Conservation (phyloP, 2,888 invertebrate species). For the Eumacrocentrus americanus region DNA sequence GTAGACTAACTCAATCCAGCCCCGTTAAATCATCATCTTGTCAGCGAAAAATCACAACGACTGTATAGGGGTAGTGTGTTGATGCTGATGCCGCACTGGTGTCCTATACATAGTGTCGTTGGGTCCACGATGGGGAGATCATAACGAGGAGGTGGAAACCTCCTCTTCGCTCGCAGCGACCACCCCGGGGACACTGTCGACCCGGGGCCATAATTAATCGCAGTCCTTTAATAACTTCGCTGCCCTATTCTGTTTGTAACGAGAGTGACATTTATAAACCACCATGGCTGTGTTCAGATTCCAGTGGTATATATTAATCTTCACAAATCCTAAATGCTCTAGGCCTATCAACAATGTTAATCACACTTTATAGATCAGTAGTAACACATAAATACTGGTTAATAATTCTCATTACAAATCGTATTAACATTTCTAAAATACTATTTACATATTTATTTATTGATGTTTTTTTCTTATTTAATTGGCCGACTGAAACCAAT, state of each 20-base stretch:
- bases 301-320: constrained; percentile 58
- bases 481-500: background rate
- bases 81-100: background rate
- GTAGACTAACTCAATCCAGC: constrained; percentile 43
- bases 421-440: too few species aligned
- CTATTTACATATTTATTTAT: too few species aligned
- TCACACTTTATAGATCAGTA: too few species aligned
- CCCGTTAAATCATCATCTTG: constrained; percentile 47
- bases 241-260: constrained; percentile 31
- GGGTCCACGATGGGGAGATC: constrained; percentile 7
- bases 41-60: constrained; percentile 47
- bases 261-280: constrained; percentile 38
- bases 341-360: too few species aligned
- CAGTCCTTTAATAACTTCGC: constrained; percentile 51
- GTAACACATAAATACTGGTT: too few species aligned
- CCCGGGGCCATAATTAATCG: constrained; percentile 56
- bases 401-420: too few species aligned
- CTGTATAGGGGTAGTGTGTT: constrained; percentile 4
- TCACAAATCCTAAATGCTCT: too few species aligned
- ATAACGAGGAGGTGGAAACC: constrained; percentile 27
- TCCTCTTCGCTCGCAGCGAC: constrained; percentile 29
- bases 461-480: background rate
- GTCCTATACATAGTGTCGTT: constrained; percentile 16
- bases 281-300: constrained; percentile 51
- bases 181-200: constrained; percentile 29